These are phyloP conservation scores for Nephila pilipes DNA, from an alignment of 1,140 invertebrate genomes.

Conservation along the genomic window DNA sequence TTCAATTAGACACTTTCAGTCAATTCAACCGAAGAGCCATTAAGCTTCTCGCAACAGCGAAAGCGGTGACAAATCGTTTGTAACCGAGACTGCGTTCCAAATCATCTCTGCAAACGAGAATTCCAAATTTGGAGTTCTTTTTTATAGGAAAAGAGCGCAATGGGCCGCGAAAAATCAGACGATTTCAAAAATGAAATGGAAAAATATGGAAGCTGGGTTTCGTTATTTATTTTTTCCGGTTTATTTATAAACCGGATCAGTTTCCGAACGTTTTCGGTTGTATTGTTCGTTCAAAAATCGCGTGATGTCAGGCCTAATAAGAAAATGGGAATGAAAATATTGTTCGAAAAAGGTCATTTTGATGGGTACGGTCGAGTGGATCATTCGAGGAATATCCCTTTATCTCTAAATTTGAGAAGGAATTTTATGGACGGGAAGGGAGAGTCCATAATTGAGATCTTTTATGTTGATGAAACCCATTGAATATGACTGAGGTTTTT, in stretches of 20 bases:
- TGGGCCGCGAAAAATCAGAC: conserved; percentile 24
- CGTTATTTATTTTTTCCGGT: not conserved
- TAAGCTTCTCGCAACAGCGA: not conserved
- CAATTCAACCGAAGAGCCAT: not conserved
- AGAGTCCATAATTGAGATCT: not conserved
- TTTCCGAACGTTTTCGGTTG: not conserved
- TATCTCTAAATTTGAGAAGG: not conserved
- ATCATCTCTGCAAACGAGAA: not conserved
- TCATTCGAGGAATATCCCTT: not conserved
- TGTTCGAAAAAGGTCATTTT: not conserved
- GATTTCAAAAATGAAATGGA: not conserved
- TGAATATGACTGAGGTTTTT: not conserved
- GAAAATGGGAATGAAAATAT: not conserved
- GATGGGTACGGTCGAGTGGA: not conserved
- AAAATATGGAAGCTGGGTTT: not conserved
- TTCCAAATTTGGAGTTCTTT: conserved; percentile 23
- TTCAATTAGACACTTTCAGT: not conserved
- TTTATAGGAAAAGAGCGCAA: not conserved
- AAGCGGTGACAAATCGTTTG: not conserved
- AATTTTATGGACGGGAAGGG: not conserved
- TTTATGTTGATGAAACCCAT: not conserved
- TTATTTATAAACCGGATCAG: not conserved
- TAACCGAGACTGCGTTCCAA: not conserved
- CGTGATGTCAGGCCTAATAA: not conserved
- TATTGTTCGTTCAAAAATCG: not conserved